Percentiles rank a stretch among this genome's conserved stretches.
Evolutionary conservation across 2,888 invertebrate species (phyloP).

Genomic region (Lasiommata megera): DNA sequence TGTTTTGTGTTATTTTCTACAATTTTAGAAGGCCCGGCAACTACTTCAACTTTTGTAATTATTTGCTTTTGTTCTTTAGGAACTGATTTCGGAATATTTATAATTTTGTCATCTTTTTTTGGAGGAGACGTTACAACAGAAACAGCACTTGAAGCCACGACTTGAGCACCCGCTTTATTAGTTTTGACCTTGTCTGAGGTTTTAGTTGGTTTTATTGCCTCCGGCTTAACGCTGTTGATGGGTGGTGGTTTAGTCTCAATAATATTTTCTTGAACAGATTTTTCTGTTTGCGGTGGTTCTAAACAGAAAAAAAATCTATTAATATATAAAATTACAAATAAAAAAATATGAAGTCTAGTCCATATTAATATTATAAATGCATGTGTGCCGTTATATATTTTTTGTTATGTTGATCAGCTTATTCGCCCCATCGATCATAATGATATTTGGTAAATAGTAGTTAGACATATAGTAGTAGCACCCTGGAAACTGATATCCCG

Average conservation of each 20-base stretch:
- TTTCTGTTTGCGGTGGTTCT: constrained; percentile 72
- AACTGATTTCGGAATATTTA: constrained; percentile 69
- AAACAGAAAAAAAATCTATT: constrained; percentile 39
- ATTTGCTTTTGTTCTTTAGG: constrained; percentile 71
- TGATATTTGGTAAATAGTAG: too few relatives aligned
- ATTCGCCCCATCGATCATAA: too few relatives aligned
- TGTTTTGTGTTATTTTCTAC: constrained; percentile 59
- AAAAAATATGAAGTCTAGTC: too few relatives aligned
- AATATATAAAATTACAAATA: neutral
- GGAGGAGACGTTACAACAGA: constrained; percentile 62
- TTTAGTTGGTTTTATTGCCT: constrained; percentile 73
- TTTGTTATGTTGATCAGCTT: too few relatives aligned
- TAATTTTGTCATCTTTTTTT: constrained; percentile 71
- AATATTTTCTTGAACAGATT: constrained; percentile 68
- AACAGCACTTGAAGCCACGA: constrained; percentile 63
- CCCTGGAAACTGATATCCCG: too few relatives aligned
- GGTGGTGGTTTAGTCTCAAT: constrained; percentile 73
- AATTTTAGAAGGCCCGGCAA: constrained; percentile 75
- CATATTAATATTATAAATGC: too few relatives aligned
- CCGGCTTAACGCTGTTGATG: constrained; percentile 61
- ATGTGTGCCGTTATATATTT: too few relatives aligned
- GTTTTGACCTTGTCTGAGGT: constrained; percentile 62
- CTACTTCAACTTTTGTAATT: constrained; percentile 80
- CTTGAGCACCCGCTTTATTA: constrained; percentile 58
- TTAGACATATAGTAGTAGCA: too few relatives aligned